Evolutionary conservation across 2,888 invertebrate genomes (phyloP).

Genomic region (Nebria brevicollis): DNA sequence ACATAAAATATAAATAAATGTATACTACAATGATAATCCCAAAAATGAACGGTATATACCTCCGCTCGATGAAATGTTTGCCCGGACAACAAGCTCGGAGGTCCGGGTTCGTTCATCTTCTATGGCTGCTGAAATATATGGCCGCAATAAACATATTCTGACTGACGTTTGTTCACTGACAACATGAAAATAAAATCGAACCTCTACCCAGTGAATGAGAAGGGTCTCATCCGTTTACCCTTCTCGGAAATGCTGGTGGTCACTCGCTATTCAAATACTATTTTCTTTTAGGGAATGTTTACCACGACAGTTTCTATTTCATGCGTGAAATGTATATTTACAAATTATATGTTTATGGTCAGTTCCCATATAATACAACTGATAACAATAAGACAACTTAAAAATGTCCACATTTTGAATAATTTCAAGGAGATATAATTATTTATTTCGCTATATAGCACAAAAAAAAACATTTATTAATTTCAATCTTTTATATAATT

Average conservation of each 20-base stretch:
- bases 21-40: constrained; percentile 20
- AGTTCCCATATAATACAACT: background rate
- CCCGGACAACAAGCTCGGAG: constrained; percentile 29
- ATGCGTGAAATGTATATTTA: background rate
- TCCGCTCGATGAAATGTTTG: constrained; percentile 23
- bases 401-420: background rate
- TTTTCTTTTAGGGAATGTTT: background rate
- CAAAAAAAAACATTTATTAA: too few relatives aligned
- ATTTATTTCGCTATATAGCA: too few relatives aligned
- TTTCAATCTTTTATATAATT: too few relatives aligned
- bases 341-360: background rate
- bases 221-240: constrained; percentile 8
- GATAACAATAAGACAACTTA: too few relatives aligned
- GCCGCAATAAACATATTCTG: constrained; percentile 29
- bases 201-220: background rate
- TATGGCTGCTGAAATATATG: constrained; percentile 32
- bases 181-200: constrained; percentile 32
- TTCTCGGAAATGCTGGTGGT: constrained; percentile 26
- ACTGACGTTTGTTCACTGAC: constrained; percentile 24
- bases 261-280: constrained; percentile 13
- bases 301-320: background rate
- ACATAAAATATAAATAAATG: constrained; percentile 13
- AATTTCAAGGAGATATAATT: too few relatives aligned
- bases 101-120: background rate
- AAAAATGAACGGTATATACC: constrained; percentile 35